A percentile compares a stretch with the other conserved stretches of the same genome.
Evolutionary conservation across 2,113 vertebrate genomes (phyloP).

Genomic region (Ciconia stormi): DNA sequence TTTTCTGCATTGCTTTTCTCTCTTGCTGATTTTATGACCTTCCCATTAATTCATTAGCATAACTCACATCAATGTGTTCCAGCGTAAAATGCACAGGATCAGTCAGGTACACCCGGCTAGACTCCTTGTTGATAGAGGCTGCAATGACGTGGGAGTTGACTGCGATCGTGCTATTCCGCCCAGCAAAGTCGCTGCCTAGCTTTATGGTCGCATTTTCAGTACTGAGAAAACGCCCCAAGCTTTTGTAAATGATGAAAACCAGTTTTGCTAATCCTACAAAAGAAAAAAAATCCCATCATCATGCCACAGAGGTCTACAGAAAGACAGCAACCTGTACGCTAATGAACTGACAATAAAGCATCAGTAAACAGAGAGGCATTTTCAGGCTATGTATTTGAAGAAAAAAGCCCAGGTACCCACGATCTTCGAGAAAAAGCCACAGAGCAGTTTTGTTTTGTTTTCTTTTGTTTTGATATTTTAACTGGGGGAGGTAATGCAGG

Average conservation of each 20-base stretch:
- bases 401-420: background rate
- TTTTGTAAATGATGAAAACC: conserved; percentile 98
- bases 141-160: conserved; percentile 98
- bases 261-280: conserved; percentile 91
- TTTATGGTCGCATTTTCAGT: conserved; percentile 96
- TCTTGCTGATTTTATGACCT: conserved; percentile 76
- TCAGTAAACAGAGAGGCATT: background rate
- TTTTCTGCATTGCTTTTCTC: conserved; percentile 56
- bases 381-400: background rate
- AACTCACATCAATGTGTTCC: conserved; percentile 96
- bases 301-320: background rate
- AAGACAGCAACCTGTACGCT: background rate
- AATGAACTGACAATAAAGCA: background rate
- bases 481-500: background rate
- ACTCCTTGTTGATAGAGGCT: conserved; percentile 98
- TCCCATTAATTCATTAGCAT: conserved; percentile 63
- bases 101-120: conserved; percentile 94
- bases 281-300: background rate
- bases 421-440: background rate
- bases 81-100: conserved; percentile 97
- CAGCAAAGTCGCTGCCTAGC: conserved; percentile 82
- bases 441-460: background rate
- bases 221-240: conserved; percentile 93
- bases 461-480: conserved; percentile 18
- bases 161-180: conserved; percentile 88